Base-by-base conservation (phyloP, 2,797 vertebrate species). In the Notamacropus eugenii region DNA sequence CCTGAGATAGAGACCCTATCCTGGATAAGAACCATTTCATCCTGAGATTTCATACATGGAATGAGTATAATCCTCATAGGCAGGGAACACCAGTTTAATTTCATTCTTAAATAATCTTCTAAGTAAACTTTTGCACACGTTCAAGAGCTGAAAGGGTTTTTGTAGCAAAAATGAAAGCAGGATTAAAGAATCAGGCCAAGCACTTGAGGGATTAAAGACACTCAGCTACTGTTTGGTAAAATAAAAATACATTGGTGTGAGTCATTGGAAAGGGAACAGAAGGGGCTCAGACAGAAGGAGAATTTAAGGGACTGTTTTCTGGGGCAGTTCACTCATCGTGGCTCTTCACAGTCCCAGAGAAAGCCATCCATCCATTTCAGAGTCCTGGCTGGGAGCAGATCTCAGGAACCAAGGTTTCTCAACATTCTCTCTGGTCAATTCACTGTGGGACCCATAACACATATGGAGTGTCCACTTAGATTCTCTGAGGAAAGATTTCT, bases 121-220 rank as follows among this genome's bases (percentile, higher is more conserved):
- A 95, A 94, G 97, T 96, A 95, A 96, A 87, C 74, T 87, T 87
- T 50, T 87, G 74, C 95, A 74, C 95, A 95, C 24, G 34, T 0
- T 0, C 93, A 94, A 95, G 14, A 29, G 31, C 54, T 54, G 54
- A 96, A 97, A 98, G 96, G 1, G 97, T 97, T 98, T 97, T 93
- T 92, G 58, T 4, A 0, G 92, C 22, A 97, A 96, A 97, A 98
- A 97, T 91, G 98, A 97, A 97, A 97, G 97, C 96, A 93, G 97
- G 98, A 98, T 98, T 98, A 98, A 98, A 97, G 98, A 98, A 98
- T 98, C 97, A 98, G 97, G 97, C 97, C 91, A 62, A 96, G 97
- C 95, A 95, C 97, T 97, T 93, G 96, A 96, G 96, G 93, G 97
- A 98, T 91, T 91, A 40, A 56, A 28, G 22, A 24, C 55, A 13